Evolutionary conservation across 2,113 vertebrate genomes (phyloP).

Genomic region (Capreolus pygargus): DNA sequence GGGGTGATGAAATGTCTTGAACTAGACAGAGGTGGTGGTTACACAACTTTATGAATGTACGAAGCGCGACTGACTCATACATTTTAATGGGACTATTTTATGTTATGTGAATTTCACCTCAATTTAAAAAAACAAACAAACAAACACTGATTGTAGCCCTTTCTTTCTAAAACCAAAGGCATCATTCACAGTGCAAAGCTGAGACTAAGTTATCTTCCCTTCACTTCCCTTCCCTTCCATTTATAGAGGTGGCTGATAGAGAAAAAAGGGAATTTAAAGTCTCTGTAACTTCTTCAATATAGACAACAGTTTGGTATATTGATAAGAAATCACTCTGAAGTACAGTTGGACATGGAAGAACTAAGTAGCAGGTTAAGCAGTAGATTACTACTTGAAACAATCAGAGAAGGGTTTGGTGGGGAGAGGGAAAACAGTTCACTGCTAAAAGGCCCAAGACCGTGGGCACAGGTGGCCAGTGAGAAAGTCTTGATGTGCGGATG

Average conservation of each 20-base stretch:
- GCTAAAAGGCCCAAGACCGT: not conserved
- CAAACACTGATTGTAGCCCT: not conserved
- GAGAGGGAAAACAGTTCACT: not conserved
- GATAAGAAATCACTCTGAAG: not conserved
- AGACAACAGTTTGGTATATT: not conserved
- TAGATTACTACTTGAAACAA: not conserved
- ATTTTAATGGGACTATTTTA: not conserved
- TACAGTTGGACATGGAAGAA: not conserved
- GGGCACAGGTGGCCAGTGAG: not conserved
- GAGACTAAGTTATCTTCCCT: not conserved
- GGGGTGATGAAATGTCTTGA: not conserved
- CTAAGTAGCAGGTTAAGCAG: not conserved
- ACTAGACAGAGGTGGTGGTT: not conserved
- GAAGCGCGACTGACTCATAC: not conserved
- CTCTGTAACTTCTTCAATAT: not conserved
- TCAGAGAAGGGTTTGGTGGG: not conserved
- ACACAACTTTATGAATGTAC: not conserved
- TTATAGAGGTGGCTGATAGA: not conserved
- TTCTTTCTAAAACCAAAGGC: not conserved
- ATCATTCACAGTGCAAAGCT: not conserved
- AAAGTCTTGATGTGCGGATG: not conserved
- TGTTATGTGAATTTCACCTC: not conserved
- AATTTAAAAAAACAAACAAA: not conserved
- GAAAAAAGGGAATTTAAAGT: not conserved
- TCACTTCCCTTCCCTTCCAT: not conserved